phyloP scores from a whole-genome alignment of 2,797 vertebrate genomes.

The Oreochromis mossambicus region DNA sequence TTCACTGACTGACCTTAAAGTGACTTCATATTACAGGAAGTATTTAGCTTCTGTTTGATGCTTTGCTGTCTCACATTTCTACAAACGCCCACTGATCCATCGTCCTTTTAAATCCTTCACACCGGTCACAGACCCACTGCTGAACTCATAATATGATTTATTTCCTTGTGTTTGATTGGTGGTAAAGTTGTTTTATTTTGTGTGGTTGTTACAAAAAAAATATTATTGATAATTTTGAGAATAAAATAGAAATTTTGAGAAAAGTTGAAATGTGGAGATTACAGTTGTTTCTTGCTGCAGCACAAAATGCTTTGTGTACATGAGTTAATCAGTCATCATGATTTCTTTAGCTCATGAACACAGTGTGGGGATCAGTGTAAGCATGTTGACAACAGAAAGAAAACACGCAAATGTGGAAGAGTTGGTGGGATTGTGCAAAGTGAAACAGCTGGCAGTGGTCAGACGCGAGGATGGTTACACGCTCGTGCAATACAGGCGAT shows the following conservation, averaged over 20 bases:
- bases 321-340: fast-evolving
- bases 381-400: not conserved
- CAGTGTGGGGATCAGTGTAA: not conserved
- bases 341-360: not conserved
- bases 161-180: not conserved
- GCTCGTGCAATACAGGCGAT: not conserved
- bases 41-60: not conserved
- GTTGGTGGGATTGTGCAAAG: not conserved
- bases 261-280: not conserved
- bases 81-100: not conserved
- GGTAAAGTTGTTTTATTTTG: fast-evolving
- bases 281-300: not conserved
- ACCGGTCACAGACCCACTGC: not conserved
- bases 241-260: not conserved
- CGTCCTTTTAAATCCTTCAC: not conserved
- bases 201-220: not conserved
- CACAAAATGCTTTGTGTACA: not conserved
- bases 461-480: fast-evolving
- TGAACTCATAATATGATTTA: fast-evolving
- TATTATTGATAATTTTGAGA: fast-evolving
- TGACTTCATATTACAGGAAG: not conserved
- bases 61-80: not conserved
- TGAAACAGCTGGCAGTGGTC: not conserved
- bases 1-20: not conserved
- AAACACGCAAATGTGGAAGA: not conserved